Percentiles rank a stretch among this genome's conserved stretches.
Evolutionary conservation across 1,140 invertebrate species (phyloP).

Genomic region (Yoshiicerus persimilis): DNA sequence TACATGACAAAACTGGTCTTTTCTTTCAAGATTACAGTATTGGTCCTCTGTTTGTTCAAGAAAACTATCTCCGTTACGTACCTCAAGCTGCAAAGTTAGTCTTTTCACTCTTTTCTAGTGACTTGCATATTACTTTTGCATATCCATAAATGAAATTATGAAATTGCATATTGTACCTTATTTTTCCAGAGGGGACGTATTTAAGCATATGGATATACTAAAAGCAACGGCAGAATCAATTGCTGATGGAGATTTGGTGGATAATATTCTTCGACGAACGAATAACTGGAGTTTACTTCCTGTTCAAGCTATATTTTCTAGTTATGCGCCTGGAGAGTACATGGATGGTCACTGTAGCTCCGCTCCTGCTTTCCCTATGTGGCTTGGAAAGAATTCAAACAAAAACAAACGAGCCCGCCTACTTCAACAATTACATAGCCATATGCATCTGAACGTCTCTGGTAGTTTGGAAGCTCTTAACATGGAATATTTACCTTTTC

Average conservation of each 20-base stretch:
- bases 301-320: slow-evolving; percentile 85
- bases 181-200: slow-evolving; percentile 48
- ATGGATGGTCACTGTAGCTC: slow-evolving; percentile 75
- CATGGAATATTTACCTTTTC: slow-evolving; percentile 76
- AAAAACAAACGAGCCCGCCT: slow-evolving; percentile 77
- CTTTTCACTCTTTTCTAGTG: slow-evolving; percentile 41
- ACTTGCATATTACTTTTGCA: neutral
- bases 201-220: slow-evolving; percentile 65
- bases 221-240: slow-evolving; percentile 81
- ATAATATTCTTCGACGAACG: slow-evolving; percentile 72
- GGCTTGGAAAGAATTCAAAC: slow-evolving; percentile 94
- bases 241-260: slow-evolving; percentile 81
- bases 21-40: slow-evolving; percentile 98
- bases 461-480: slow-evolving; percentile 74
- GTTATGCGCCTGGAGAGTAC: slow-evolving; percentile 82
- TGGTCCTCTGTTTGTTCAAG: slow-evolving; percentile 93
- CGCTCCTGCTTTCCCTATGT: slow-evolving; percentile 87
- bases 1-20: slow-evolving; percentile 83
- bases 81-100: slow-evolving; percentile 61
- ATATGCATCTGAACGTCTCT: slow-evolving; percentile 69
- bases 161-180: neutral
- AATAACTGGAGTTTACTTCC: slow-evolving; percentile 90
- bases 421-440: slow-evolving; percentile 77
- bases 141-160: slow-evolving; percentile 59
- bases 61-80: slow-evolving; percentile 84